phyloP scores from a whole-genome alignment of 2,888 invertebrate species.

The Amiota mariae region DNA sequence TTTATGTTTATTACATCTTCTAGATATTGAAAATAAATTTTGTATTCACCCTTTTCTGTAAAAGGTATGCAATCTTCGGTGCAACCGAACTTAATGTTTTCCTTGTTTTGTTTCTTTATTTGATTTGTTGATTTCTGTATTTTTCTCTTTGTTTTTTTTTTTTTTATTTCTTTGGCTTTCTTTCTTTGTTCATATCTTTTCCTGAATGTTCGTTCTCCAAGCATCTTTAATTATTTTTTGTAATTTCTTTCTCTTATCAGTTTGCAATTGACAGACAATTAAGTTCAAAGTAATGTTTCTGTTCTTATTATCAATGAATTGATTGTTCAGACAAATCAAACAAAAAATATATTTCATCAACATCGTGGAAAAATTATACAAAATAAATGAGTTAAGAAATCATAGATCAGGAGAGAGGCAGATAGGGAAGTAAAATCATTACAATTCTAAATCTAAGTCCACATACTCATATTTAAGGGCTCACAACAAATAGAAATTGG shows the following conservation, averaged over 20 bases:
- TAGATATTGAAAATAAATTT: too few relatives aligned
- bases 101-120: too few relatives aligned
- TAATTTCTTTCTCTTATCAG: constrained; percentile 6
- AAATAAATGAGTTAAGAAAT: not conserved
- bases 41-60: too few relatives aligned
- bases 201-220: not conserved
- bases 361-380: not conserved
- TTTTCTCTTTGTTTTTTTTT: constrained; percentile 3
- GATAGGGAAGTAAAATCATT: too few relatives aligned
- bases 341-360: constrained; percentile 4
- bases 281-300: not conserved
- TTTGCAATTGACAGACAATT: constrained; percentile 10
- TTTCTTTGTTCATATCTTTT: not conserved
- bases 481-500: too few relatives aligned
- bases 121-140: constrained; percentile 16
- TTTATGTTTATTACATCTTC: too few relatives aligned
- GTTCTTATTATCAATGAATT: not conserved
- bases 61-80: too few relatives aligned
- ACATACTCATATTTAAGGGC: too few relatives aligned
- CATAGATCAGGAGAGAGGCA: not conserved
- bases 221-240: too few relatives aligned
- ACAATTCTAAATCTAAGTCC: too few relatives aligned
- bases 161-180: not conserved
- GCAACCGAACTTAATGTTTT: too few relatives aligned
- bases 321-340: not conserved